Conservation (phyloP, 2,797 vertebrate genomes). For the Anas flavirostris region DNA sequence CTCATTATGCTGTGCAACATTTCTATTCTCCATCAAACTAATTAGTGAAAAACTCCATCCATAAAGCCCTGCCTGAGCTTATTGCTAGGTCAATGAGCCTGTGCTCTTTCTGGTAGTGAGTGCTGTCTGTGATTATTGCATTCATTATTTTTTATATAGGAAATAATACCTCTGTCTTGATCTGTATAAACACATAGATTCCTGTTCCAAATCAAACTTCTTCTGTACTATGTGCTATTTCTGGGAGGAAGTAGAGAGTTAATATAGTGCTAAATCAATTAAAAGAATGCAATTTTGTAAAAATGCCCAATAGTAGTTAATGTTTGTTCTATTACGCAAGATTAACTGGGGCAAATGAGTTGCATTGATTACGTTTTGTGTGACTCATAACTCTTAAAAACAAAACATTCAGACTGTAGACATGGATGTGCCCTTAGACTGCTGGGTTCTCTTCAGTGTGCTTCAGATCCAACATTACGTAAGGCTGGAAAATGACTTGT, state of each 20-base stretch:
- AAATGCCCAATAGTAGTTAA: background rate
- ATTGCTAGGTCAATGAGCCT: background rate
- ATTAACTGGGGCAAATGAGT: background rate
- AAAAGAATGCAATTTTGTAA: background rate
- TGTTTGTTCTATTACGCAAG: background rate
- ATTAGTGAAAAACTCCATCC: background rate
- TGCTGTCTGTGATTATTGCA: slow-evolving; percentile 10
- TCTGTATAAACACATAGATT: slow-evolving; percentile 12
- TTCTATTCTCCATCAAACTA: slow-evolving; percentile 2
- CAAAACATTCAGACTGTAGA: background rate
- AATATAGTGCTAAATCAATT: background rate
- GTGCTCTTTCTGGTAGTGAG: background rate
- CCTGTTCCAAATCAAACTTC: background rate
- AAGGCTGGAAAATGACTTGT: background rate
- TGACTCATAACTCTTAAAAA: background rate
- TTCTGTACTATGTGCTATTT: fast-evolving
- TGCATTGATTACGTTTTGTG: background rate
- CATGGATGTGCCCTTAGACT: background rate
- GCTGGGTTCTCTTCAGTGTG: background rate
- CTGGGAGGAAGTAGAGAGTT: background rate
- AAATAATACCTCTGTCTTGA: background rate
- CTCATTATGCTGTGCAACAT: background rate
- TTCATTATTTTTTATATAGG: slow-evolving; percentile 35
- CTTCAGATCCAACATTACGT: background rate
- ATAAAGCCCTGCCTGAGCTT: background rate